Evolutionary conservation across 2,113 vertebrate species (phyloP).

Genomic region (Gymnogyps californianus): DNA sequence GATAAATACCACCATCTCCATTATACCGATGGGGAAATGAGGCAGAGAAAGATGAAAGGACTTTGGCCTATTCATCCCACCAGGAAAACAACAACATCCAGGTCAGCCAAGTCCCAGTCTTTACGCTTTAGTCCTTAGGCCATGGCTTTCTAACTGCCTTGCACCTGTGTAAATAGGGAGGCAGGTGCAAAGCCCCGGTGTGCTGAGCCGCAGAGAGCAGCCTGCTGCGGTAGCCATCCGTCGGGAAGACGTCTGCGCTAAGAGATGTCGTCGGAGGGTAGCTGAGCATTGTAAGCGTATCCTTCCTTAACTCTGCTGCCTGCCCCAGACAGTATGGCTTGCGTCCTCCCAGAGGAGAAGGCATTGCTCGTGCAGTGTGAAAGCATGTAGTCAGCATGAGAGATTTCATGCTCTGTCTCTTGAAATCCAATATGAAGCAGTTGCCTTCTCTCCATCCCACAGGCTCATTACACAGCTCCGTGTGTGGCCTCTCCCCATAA

Average conservation of each 20-base stretch:
- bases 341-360: not conserved
- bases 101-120: slow-evolving; percentile 4
- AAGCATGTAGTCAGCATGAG: slow-evolving; percentile 27
- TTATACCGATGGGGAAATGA: slow-evolving; percentile 19
- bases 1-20: not conserved
- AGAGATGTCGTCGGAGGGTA: not conserved
- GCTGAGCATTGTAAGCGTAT: not conserved
- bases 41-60: slow-evolving; percentile 40
- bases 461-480: slow-evolving; percentile 34
- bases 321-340: not conserved
- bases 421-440: slow-evolving; percentile 62
- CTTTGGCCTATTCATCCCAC: slow-evolving; percentile 18
- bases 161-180: slow-evolving; percentile 47
- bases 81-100: slow-evolving; percentile 25
- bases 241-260: fast-evolving
- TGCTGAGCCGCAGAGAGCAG: not conserved
- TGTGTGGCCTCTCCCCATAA: slow-evolving; percentile 72
- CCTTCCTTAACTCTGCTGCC: not conserved
- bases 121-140: not conserved
- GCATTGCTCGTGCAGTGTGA: not conserved
- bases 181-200: not conserved
- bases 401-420: slow-evolving; percentile 62
- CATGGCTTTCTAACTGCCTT: not conserved
- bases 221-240: not conserved
- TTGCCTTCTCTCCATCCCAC: slow-evolving; percentile 39